Percentiles rank a stretch among this genome's conserved stretches.
These are phyloP conservation scores for Mesaphorura yosii DNA, from an alignment of 1,140 invertebrate species.

Conservation along the genomic window DNA sequence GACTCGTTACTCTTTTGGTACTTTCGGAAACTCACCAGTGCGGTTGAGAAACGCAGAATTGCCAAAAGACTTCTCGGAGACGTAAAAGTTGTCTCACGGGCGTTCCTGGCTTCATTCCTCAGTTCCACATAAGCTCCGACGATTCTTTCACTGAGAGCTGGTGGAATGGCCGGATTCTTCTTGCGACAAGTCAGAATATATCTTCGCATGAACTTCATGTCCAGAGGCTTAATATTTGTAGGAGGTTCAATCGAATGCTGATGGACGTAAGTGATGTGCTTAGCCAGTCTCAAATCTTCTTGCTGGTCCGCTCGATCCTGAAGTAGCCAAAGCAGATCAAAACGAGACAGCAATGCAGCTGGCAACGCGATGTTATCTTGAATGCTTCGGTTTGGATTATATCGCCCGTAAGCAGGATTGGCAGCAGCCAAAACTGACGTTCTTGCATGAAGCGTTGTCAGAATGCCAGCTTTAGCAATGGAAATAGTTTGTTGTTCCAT, in stretches of 20 bases:
- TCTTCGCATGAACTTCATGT: conserved; percentile 87
- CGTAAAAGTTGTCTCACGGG: conserved; percentile 83
- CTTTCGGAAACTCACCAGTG: conserved; percentile 47
- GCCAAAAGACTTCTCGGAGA: conserved; percentile 87
- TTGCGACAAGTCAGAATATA: conserved; percentile 87
- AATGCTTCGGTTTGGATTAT: conserved; percentile 87
- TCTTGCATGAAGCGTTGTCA: conserved; percentile 92
- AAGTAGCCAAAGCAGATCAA: conserved; percentile 95
- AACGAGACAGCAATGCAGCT: conserved; percentile 92
- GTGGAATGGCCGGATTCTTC: conserved; percentile 75
- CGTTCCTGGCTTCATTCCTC: conserved; percentile 79
- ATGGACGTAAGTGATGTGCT: conserved; percentile 97
- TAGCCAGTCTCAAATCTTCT: conserved; percentile 57
- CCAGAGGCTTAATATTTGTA: conserved; percentile 57
- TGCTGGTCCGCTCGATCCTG: conserved; percentile 40
- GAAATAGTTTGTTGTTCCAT: conserved; percentile 99
- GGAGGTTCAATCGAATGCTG: conserved; percentile 80
- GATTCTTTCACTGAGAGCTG: conserved; percentile 75
- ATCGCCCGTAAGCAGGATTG: conserved; percentile 95
- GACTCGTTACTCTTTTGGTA: no score
- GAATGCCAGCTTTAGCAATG: conserved; percentile 98
- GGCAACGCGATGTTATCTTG: conserved; percentile 98
- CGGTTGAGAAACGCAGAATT: conserved; percentile 85
- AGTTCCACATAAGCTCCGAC: conserved; percentile 91
- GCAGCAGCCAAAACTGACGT: conserved; percentile 96